These are phyloP conservation scores for Xiphorhynchus elegans DNA, from an alignment of 2,113 vertebrate genomes.

Conservation along the genomic window DNA sequence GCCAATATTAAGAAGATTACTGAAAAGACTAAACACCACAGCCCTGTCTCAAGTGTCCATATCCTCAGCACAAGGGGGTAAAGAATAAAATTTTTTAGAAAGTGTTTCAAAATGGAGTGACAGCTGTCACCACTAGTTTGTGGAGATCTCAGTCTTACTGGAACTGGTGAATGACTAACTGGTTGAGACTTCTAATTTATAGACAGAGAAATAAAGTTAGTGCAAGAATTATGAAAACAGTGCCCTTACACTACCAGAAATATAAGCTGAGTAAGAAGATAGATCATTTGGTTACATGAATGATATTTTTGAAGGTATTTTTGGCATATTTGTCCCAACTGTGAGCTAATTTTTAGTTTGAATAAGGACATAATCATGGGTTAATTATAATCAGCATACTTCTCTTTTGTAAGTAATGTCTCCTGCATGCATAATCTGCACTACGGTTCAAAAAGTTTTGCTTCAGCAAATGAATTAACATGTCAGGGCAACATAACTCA, in stretches of 20 bases:
- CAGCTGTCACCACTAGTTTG: slow-evolving; percentile 59
- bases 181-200: slow-evolving; percentile 14
- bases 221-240: slow-evolving; percentile 30
- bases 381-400: slow-evolving; percentile 52
- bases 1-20: slow-evolving; percentile 58
- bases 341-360: slow-evolving; percentile 38
- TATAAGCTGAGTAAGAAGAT: not conserved
- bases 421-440: slow-evolving; percentile 37
- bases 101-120: slow-evolving; percentile 45
- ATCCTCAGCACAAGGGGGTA: slow-evolving; percentile 42
- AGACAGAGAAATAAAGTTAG: slow-evolving; percentile 45
- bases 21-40: slow-evolving; percentile 31
- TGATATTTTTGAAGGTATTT: slow-evolving; percentile 42
- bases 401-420: slow-evolving; percentile 33
- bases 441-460: slow-evolving; percentile 15
- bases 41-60: slow-evolving; percentile 44
- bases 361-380: slow-evolving; percentile 40
- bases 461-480: slow-evolving; percentile 6
- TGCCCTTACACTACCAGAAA: not conserved
- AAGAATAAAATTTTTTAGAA: slow-evolving; percentile 70
- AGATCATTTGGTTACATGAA: not conserved
- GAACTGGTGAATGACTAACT: slow-evolving; percentile 34
- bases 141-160: not conserved
- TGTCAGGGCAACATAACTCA: not conserved
- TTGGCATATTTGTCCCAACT: slow-evolving; percentile 22